These are phyloP conservation scores for Halocaridina rubra DNA, from an alignment of 2,888 invertebrate genomes.

Conservation along the genomic window DNA sequence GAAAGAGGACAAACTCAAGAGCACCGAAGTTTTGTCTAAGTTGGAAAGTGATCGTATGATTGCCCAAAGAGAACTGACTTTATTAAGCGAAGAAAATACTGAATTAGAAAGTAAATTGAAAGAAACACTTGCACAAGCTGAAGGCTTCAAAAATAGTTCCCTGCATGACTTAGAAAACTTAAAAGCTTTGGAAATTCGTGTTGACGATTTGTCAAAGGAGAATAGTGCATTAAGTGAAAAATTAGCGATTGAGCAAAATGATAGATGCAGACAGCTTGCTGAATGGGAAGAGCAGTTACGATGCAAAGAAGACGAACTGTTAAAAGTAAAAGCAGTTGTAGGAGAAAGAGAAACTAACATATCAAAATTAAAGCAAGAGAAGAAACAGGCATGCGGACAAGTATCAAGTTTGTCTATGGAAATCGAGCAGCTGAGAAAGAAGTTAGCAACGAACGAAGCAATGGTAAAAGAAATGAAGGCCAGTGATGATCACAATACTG, in stretches of 20 bases:
- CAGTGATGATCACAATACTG: not conserved
- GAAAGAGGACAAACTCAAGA: not conserved
- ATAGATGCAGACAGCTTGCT: not conserved
- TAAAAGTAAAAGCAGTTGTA: not conserved
- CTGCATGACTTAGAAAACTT: not conserved
- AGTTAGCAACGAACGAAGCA: not conserved
- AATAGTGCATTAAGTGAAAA: conserved; percentile 1
- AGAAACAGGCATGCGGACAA: not conserved
- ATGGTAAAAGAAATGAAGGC: conserved; percentile 4
- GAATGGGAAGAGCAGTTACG: not conserved
- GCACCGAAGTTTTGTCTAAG: not conserved
- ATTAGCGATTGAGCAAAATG: not conserved
- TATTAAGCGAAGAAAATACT: conserved; percentile 27
- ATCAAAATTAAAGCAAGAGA: conserved; percentile 19
- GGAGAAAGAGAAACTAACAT: not conserved
- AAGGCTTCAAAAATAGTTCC: not conserved
- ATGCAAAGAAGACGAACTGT: not conserved
- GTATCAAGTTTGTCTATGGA: conserved; percentile 9
- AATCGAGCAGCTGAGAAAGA: conserved; percentile 34
- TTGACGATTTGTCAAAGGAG: not conserved
- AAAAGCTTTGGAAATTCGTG: not conserved
- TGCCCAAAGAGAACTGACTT: not conserved
- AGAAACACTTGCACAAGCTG: conserved; percentile 42
- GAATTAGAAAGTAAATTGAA: conserved; percentile 65
- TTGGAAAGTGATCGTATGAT: not conserved